Percentiles rank a stretch among this genome's conserved stretches.
Evolutionary conservation across 2,888 invertebrate genomes (phyloP).

Genomic region (Drosophila tripunctata): DNA sequence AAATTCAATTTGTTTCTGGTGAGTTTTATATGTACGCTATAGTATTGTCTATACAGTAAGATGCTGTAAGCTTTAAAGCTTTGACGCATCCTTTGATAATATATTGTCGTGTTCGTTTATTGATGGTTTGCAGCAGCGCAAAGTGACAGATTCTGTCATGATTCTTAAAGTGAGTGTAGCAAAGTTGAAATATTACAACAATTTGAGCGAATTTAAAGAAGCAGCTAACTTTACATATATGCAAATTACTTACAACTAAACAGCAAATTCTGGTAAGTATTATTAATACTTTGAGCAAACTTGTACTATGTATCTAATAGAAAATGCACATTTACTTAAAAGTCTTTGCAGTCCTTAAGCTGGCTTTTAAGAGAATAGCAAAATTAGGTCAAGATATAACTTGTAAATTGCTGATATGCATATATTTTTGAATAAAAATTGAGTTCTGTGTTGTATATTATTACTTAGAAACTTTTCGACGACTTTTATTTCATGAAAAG

Average conservation of each 20-base stretch:
- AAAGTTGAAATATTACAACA: not conserved
- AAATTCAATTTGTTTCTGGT: slow-evolving; percentile 53
- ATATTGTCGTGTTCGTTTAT: not conserved
- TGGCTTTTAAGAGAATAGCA: not conserved
- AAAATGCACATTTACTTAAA: no score
- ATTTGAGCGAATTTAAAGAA: no score
- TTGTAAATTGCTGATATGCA: not conserved
- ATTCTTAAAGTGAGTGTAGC: slow-evolving; percentile 15
- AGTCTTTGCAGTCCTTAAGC: no score
- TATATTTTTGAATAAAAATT: slow-evolving; percentile 1
- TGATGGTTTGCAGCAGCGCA: slow-evolving; percentile 21
- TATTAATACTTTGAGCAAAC: no score
- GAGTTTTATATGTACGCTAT: slow-evolving; percentile 24
- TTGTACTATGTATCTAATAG: no score
- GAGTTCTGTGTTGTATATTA: not conserved
- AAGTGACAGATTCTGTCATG: slow-evolving; percentile 14
- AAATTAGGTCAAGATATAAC: not conserved
- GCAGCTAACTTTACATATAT: no score
- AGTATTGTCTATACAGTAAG: not conserved
- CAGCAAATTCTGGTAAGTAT: no score
- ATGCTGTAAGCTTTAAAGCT: slow-evolving; percentile 35
- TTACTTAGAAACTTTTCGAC: not conserved
- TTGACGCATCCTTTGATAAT: slow-evolving; percentile 9
- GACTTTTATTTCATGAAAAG: not conserved
- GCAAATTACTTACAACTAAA: no score